Evolutionary conservation across 23 tunicate species (phyloP).

Genomic region (Halocynthia aurantium): DNA sequence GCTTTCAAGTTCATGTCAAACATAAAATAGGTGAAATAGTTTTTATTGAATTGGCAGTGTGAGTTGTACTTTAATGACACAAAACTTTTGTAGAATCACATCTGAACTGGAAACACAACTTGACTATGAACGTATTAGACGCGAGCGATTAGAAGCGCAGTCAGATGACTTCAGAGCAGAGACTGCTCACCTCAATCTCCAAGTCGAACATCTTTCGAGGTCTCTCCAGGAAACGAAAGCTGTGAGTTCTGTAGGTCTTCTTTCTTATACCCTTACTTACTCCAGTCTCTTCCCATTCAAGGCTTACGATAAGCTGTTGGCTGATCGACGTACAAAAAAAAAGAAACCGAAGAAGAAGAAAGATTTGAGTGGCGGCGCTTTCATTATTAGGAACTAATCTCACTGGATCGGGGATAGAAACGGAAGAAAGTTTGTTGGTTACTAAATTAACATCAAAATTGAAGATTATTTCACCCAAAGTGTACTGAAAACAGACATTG

Average conservation of each 20-base stretch:
- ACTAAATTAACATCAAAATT: no score
- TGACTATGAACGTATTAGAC: conserved; percentile 55
- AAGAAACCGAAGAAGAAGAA: conserved; percentile 68
- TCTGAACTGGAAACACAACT: conserved; percentile 60
- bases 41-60: neutral
- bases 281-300: neutral
- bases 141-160: conserved; percentile 67
- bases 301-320: conserved; percentile 53
- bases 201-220: conserved; percentile 52
- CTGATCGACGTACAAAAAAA: conserved; percentile 40
- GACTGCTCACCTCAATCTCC: conserved; percentile 64
- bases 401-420: no score
- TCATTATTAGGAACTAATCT: conserved; percentile 38
- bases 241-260: conserved; percentile 22
- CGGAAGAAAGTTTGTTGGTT: no score
- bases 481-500: no score
- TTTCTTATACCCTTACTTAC: neutral
- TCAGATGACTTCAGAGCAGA: conserved; percentile 83
- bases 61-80: neutral
- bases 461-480: no score
- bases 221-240: conserved; percentile 50
- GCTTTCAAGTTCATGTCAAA: no score
- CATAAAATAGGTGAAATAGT: no score
- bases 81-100: conserved; percentile 20
- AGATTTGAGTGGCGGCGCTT: conserved; percentile 64